Base-by-base conservation (phyloP, 2,797 vertebrate genomes). In the Sylvia borin region DNA sequence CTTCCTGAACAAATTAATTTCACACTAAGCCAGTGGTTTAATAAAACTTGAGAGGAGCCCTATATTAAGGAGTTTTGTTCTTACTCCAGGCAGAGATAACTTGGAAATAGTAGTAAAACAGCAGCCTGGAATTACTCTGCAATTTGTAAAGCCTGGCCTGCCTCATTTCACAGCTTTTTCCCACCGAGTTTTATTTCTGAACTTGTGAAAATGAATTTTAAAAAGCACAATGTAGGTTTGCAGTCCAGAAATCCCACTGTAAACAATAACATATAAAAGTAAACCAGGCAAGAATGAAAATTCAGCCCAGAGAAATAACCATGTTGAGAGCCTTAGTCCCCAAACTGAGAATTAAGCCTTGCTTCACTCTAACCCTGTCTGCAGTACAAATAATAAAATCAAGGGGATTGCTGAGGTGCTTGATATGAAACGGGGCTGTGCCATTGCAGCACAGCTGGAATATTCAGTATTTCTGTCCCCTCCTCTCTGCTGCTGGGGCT, bases 1-100 rank as follows among this genome's bases (percentile, higher is more conserved):
- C 80, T 76, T 86, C 82, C 76, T 76, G 85, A 97, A 96, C 92
- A 97, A 97, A 97, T 98, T 98, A 96, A 97, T 97, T 98, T 97
- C 95, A 94, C 93, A 96, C 94, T 86, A 95, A 97, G 94, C 95
- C 97, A 95, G 87, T 58, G 75, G 66, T 81, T 90, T 94, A 97
- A 96, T 95, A 92, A 97, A 96, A 96, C 92, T 96, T 95, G 75
- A 91, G 76, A 87, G 86, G 38, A 92, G 75, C n/a, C 31, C 61
- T 77, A 25, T 73, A 72, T 84, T 61, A 82, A 57, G 89, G 91
- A 95, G 80, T 57, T 96, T 75, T 82, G 67, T 55, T 83, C 72
- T 88, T 68, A 65, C 85, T 92, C 62, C 73, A 88, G 54, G 43
- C 38, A 67, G 53, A 76, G 62, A 42, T 21, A 40, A 62, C 43